Evolutionary conservation across 1,140 invertebrate species (phyloP).

Genomic region (Sycobia sp.): DNA sequence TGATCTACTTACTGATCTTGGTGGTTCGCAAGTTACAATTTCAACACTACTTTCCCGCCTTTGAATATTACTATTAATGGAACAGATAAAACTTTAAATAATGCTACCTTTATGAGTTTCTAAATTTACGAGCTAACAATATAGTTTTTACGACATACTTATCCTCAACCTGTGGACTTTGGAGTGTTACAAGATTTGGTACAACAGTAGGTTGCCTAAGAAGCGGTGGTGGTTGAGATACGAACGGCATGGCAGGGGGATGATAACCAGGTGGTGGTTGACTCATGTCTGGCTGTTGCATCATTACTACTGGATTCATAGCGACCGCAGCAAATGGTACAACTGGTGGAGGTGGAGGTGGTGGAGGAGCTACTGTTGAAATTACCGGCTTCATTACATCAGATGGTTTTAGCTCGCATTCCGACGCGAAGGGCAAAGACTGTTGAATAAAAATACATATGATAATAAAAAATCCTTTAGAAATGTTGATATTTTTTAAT

Average conservation of each 20-base stretch:
- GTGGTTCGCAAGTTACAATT: conserved; percentile 58
- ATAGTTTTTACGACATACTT: conserved; percentile 27
- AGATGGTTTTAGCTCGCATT: conserved; percentile 70
- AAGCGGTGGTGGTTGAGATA: conserved; percentile 49
- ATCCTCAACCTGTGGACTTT: conserved; percentile 56
- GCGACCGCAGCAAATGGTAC: conserved; percentile 11
- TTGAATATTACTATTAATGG: conserved; percentile 37
- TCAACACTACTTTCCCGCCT: conserved; percentile 59
- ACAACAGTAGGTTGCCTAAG: conserved; percentile 45
- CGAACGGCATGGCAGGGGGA: conserved; percentile 55
- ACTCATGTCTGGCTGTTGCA: conserved; percentile 60
- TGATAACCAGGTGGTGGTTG: conserved; percentile 66
- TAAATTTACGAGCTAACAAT: conserved; percentile 3
- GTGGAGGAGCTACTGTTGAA: no score
- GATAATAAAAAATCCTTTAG: no score
- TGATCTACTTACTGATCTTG: conserved; percentile 57
- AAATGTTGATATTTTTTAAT: no score
- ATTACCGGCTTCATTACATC: conserved; percentile 56
- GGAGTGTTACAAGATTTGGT: conserved; percentile 46
- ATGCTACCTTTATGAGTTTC: conserved; percentile 17
- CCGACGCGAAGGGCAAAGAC: conserved; percentile 71
- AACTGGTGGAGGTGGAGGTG: conserved; percentile 25
- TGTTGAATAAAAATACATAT: conserved; percentile 40
- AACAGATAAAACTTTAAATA: background rate
- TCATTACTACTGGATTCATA: conserved; percentile 43